Percentiles rank a stretch among this genome's conserved stretches.
phyloP scores from a whole-genome alignment of 2,113 vertebrate genomes.

The Arvicanthis niloticus region DNA sequence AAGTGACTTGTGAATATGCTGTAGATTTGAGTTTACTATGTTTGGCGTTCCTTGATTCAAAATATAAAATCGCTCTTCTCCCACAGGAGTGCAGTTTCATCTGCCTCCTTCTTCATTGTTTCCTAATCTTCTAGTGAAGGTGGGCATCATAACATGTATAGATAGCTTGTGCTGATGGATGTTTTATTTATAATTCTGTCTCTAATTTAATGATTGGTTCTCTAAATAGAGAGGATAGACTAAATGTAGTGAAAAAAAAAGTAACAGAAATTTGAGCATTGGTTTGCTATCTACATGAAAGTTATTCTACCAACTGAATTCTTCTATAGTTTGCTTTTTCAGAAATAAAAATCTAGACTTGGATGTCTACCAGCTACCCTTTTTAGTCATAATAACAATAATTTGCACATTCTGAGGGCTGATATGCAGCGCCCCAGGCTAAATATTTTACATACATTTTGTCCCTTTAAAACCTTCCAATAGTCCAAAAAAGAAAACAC shows the following conservation, averaged over 20 bases:
- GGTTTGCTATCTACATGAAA: not conserved
- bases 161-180: slow-evolving; percentile 10
- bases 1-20: not conserved
- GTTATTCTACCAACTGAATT: not conserved
- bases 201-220: slow-evolving; percentile 37
- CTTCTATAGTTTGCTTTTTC: not conserved
- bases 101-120: slow-evolving; percentile 1
- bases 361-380: not conserved
- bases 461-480: not conserved
- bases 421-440: not conserved
- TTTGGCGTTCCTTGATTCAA: not conserved
- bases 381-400: slow-evolving; percentile 44
- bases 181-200: slow-evolving; percentile 61
- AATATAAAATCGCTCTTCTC: not conserved
- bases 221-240: not conserved
- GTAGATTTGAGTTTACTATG: not conserved
- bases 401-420: not conserved
- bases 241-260: not conserved
- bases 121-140: not conserved
- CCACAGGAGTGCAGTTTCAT: not conserved
- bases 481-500: not conserved
- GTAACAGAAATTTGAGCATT: slow-evolving; percentile 15
- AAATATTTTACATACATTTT: not conserved
- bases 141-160: slow-evolving; percentile 33
- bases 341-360: slow-evolving; percentile 1